A percentile compares a stretch with the other conserved stretches of the same genome.
These are phyloP conservation scores for Aleiodes sp. DNA, from an alignment of 1,140 invertebrate genomes.

Conservation along the genomic window DNA sequence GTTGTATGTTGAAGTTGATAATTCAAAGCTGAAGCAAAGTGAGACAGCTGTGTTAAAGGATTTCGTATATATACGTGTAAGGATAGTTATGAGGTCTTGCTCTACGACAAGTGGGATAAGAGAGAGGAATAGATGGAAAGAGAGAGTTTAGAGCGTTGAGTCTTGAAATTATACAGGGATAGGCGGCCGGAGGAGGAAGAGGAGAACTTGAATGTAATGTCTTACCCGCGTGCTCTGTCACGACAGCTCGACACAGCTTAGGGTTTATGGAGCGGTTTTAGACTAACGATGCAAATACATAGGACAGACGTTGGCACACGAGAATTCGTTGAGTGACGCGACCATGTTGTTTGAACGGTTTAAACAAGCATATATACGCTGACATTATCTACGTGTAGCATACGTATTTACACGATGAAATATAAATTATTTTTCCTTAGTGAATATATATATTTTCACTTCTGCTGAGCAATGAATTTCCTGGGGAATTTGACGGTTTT, in stretches of 20 bases:
- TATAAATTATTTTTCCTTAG: too few species aligned
- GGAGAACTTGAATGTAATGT: constrained; percentile 47
- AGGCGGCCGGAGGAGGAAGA: too few species aligned
- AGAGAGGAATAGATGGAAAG: constrained; percentile 18
- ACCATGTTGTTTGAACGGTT: constrained; percentile 23
- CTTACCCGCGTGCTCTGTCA: constrained; percentile 40
- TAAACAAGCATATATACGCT: neutral
- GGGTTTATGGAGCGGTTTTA: constrained; percentile 52
- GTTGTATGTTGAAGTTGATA: neutral
- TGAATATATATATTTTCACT: too few species aligned
- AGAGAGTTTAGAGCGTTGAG: constrained; percentile 24
- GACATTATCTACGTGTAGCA: neutral
- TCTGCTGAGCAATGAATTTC: too few species aligned
- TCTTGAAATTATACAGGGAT: constrained; percentile 55
- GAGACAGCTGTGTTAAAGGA: neutral
- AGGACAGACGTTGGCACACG: constrained; percentile 40
- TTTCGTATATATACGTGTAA: neutral
- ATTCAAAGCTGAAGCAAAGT: neutral
- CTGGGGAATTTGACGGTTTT: too few species aligned
- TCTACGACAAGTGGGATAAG: constrained; percentile 20
- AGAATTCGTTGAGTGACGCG: constrained; percentile 44
- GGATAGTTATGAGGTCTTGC: constrained; percentile 30
- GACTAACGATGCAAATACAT: constrained; percentile 56
- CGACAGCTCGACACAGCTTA: constrained; percentile 40
- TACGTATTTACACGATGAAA: neutral